Evolutionary conservation across 1,140 invertebrate genomes (phyloP), one percentile per base, ranked within the genome.

Genomic region (Calliphora vicina): DNA sequence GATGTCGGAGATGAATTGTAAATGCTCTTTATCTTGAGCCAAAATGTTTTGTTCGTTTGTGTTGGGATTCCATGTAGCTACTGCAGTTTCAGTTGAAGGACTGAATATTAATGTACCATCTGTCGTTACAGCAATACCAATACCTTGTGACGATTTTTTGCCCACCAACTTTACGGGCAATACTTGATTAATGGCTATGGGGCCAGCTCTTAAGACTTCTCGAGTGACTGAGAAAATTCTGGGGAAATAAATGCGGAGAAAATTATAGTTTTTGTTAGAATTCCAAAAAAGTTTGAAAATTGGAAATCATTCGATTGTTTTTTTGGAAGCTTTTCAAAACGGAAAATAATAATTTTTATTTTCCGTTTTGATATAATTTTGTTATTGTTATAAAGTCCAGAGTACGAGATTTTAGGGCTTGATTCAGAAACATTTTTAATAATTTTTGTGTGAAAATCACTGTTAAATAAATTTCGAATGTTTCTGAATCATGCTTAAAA

Each of bases 131-230:
- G 94, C 92, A 13, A 97, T 84, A 1, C 94, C 94, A 1, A 96
- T 92, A 20, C 95, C 95, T 89, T 96, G 96, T 3, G 96, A 96
- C 0, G 95, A 95, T 89, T 97, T 97, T 84, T 93, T 94, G 0
- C 96, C 96, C 1, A 96, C 94, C 43, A 96, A 90, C 50, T 93
- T 93, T 0, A 96, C 94, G 0, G 95, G 95, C 67, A 96, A 87
- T 83, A 94, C 93, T 83, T 94, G 92, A n/a, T 93, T 93, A 83
- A 93, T 93, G 1, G 93, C 92, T 3, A 93, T 92, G 0, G 95
- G 95, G 13, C 95, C 95, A 0, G 94, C 92, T 15, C 93, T 92
- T 23, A 97, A 89, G 0, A 93, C 94, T 2, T 94, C 92, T 0
- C 95, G 95, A 10, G 95, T 93, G 6, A 97, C 93, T 73, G 94